These are phyloP conservation scores for Tragelaphus strepsiceros DNA, from an alignment of 2,113 vertebrate genomes.

Conservation along the genomic window DNA sequence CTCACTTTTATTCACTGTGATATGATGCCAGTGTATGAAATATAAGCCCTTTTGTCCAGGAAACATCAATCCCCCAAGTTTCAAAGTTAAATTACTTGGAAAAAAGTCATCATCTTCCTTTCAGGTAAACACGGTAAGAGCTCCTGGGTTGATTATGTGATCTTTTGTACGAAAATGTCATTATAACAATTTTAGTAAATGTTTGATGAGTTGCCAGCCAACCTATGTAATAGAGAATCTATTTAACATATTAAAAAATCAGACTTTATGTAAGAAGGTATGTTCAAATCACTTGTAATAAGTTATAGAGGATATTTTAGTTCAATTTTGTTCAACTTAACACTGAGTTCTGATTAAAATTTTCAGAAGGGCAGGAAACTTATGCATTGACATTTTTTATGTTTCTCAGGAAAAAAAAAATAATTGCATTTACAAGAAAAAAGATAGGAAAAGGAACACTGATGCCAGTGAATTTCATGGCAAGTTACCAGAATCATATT, in stretches of 20 bases:
- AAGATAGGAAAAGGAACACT: background rate
- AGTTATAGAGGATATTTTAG: background rate
- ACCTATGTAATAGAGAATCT: background rate
- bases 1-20: background rate
- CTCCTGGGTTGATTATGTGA: background rate
- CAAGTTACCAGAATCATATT: background rate
- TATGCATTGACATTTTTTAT: background rate
- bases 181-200: constrained; percentile 3
- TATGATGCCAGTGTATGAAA: background rate
- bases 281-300: background rate
- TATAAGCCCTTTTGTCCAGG: background rate
- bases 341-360: background rate
- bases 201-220: background rate
- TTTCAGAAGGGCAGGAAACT: background rate
- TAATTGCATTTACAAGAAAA: background rate
- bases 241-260: background rate
- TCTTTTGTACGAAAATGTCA: constrained; percentile 34
- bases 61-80: background rate
- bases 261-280: background rate
- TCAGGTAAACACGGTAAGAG: background rate
- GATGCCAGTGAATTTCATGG: background rate
- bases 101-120: constrained; percentile 12
- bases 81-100: constrained; percentile 16
- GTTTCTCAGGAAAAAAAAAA: background rate
- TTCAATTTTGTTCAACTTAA: background rate